Evolutionary conservation across 35 echinoderm and acorn worm species (phyloP).

Genomic region (Lytechinus pictus): DNA sequence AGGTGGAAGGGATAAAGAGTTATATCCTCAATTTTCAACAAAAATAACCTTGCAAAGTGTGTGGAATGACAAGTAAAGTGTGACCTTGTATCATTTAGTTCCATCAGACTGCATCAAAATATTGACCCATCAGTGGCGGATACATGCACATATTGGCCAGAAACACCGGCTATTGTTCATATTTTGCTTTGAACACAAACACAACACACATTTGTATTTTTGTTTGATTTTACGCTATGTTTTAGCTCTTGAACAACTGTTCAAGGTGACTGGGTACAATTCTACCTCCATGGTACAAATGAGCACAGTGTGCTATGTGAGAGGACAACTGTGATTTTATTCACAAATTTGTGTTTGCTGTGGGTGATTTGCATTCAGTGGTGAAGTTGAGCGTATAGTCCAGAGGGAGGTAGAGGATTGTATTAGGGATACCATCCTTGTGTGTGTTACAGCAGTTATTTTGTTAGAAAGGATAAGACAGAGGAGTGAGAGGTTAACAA

Average conservation of each 20-base stretch:
- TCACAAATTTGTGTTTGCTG: conserved; percentile 6
- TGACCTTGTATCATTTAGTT: background rate
- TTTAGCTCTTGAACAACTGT: background rate
- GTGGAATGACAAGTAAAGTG: background rate
- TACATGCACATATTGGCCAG: background rate
- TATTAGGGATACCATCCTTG: background rate
- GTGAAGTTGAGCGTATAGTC: background rate
- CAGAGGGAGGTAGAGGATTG: background rate
- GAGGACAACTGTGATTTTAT: background rate
- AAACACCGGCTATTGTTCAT: background rate
- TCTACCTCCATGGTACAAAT: no score
- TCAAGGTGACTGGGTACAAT: background rate
- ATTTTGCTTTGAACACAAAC: background rate
- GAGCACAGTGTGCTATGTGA: background rate
- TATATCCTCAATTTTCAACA: background rate
- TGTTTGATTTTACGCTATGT: background rate
- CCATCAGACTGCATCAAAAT: background rate
- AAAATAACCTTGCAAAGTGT: background rate
- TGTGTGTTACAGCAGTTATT: background rate
- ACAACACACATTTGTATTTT: background rate
- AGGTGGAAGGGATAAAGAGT: background rate
- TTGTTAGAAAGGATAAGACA: background rate
- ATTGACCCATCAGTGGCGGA: background rate
- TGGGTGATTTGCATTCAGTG: background rate
- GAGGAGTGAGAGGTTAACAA: background rate